These are phyloP conservation scores for Drosophila tropicalis DNA, from an alignment of 1,140 invertebrate species.

Conservation along the genomic window DNA sequence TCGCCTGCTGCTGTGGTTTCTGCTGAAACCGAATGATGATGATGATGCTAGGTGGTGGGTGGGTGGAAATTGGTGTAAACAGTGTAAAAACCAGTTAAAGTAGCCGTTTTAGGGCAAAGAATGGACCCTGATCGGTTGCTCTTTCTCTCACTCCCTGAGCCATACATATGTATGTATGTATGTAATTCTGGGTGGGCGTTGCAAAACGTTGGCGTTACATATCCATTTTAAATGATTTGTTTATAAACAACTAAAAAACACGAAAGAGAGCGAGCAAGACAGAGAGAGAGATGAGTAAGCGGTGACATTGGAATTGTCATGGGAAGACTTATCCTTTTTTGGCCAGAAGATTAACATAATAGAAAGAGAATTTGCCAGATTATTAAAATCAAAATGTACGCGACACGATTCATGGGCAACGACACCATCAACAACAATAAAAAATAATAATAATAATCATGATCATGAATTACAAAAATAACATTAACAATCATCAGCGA, in stretches of 20 bases:
- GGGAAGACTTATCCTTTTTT: slow-evolving; percentile 23
- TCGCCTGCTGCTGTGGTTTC: slow-evolving; percentile 10
- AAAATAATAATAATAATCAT: slow-evolving; percentile 22
- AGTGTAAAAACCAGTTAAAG: slow-evolving; percentile 57
- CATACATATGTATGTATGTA: neutral
- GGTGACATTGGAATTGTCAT: slow-evolving; percentile 43
- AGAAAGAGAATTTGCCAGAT: slow-evolving; percentile 5
- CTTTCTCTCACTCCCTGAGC: neutral
- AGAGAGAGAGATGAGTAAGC: slow-evolving; percentile 53
- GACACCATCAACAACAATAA: slow-evolving; percentile 29
- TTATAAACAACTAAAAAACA: slow-evolving; percentile 70
- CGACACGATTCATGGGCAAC: slow-evolving; percentile 37
- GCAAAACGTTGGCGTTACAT: slow-evolving; percentile 46
- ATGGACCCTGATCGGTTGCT: slow-evolving; percentile 24
- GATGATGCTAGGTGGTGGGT: neutral
- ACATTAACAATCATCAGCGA: slow-evolving; percentile 68
- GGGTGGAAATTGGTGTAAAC: no score
- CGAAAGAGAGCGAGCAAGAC: neutral
- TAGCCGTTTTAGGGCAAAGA: slow-evolving; percentile 64
- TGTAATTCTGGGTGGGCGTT: slow-evolving; percentile 35
- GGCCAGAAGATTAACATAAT: slow-evolving; percentile 7
- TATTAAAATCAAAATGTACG: slow-evolving; percentile 28
- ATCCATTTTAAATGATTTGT: slow-evolving; percentile 51
- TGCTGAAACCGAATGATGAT: neutral
- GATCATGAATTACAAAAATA: slow-evolving; percentile 79